Evolutionary conservation across 1,140 invertebrate genomes (phyloP), one percentile per base, ranked within the genome.

Genomic region (Cotesia chilonis): DNA sequence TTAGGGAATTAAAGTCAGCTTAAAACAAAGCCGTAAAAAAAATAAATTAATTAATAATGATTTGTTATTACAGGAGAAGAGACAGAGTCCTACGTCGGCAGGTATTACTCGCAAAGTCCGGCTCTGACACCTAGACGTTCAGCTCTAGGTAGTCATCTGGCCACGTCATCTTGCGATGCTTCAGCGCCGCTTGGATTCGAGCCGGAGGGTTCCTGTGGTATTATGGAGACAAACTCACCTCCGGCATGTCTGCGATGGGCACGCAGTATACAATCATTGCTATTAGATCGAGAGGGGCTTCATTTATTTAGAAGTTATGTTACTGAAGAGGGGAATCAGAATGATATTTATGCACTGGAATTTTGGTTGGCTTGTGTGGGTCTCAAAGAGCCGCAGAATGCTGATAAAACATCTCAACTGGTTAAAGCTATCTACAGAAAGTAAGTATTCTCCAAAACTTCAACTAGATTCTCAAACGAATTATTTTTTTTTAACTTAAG

Each of bases 301-400:
- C 90, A 92, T 64, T 88, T 97, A 77, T 97, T 97, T 86, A 91
- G 92, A 80, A 90, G 90, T 80, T 97, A 94, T 87, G 89, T 97
- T 74, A 88, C 92, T 78, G 90, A 94, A 78, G 95, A 97, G 85
- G 92, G 92, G 70, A 91, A 91, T 76, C 89, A 90, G 74, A 91
- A 94, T 83, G 91, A 92, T 65, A 92, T 47, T 47, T 6, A 94
- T 84, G 89, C 92, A 52, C 90, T 97, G 74, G 92, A 95, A 81
- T 97, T 97, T 86, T 96, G 94, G 90, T 96, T 96, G 87, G 95
- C 95, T 59, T 96, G 95, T 85, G 92, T 95, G 82, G 96, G 96
- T 14, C 89, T 96, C 70, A 94, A 95, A 79, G 92, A 93, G 80
- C 92, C 94, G 80, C 88, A 89, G 72, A 92, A 94, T 83, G 90